A percentile compares a stretch with the other conserved stretches of the same genome.
phyloP scores from a whole-genome alignment of 2,888 invertebrate species.

The Callyntrura guangdongensis region DNA sequence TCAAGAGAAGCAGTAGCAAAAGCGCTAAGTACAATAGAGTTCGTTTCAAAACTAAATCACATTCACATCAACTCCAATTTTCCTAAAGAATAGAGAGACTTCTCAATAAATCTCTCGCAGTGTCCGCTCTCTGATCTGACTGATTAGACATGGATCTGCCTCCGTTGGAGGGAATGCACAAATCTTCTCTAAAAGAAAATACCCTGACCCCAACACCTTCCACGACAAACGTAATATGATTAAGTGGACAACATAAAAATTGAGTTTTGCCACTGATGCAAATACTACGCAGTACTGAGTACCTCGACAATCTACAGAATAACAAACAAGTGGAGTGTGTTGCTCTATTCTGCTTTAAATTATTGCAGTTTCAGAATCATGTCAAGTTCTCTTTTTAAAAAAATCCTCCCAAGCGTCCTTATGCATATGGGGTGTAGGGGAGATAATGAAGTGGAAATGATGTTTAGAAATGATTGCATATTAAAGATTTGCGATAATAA shows the following conservation, averaged over 20 bases:
- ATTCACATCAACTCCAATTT: constrained; percentile 2
- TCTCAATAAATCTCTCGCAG: constrained; percentile 60
- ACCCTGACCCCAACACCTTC: constrained; percentile 68
- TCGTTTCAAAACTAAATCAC: not conserved
- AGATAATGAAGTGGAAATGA: constrained; percentile 60
- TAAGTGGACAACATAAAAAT: constrained; percentile 73
- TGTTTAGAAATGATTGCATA: constrained; percentile 1
- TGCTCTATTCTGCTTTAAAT: constrained; percentile 32
- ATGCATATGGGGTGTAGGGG: constrained; percentile 13
- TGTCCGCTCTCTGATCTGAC: constrained; percentile 62
- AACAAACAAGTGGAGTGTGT: constrained; percentile 23
- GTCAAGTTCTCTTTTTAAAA: constrained; percentile 51
- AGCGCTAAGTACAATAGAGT: constrained; percentile 12
- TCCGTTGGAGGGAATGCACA: constrained; percentile 68
- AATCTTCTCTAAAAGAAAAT: constrained; percentile 49
- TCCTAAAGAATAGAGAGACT: constrained; percentile 33
- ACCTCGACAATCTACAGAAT: not conserved
- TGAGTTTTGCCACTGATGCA: constrained; percentile 27
- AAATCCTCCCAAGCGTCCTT: not conserved
- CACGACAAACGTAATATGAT: constrained; percentile 68
- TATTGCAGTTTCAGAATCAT: constrained; percentile 65
- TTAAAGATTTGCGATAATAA: not conserved
- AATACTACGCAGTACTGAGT: not conserved
- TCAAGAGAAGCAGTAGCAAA: not conserved
- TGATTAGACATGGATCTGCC: constrained; percentile 76